phyloP scores from a whole-genome alignment of 2,888 invertebrate species.

The Drosophila mayaguana region DNA sequence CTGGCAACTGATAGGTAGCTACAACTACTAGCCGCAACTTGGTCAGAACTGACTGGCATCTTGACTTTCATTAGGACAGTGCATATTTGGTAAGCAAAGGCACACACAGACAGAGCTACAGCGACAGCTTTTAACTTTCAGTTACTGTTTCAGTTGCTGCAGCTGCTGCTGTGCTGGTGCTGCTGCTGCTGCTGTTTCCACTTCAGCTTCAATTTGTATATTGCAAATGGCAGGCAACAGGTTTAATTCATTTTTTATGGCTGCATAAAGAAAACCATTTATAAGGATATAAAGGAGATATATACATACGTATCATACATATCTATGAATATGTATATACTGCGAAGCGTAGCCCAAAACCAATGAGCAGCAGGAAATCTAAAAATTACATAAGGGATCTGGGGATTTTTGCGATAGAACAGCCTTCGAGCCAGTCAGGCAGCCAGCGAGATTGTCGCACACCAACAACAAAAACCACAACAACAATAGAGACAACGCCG shows the following conservation, averaged over 20 bases:
- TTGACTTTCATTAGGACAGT: conserved; percentile 70
- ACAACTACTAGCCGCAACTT: conserved; percentile 53
- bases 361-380: conserved; percentile 74
- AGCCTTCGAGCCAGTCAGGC: conserved; percentile 30
- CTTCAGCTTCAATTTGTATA: conserved; percentile 46
- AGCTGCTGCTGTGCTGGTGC: neutral
- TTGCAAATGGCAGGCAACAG: conserved; percentile 65
- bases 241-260: conserved; percentile 71
- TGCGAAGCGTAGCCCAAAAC: conserved; percentile 23
- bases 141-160: neutral
- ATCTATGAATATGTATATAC: conserved; percentile 9
- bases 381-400: conserved; percentile 85
- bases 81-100: conserved; percentile 46
- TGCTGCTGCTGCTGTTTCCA: neutral
- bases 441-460: conserved; percentile 52
- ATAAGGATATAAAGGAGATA: conserved; percentile 44
- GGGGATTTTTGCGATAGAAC: conserved; percentile 74
- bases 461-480: conserved; percentile 34
- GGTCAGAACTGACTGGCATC: conserved; percentile 60
- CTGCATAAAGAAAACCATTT: conserved; percentile 55
- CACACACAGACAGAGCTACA: neutral
- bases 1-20: conserved; percentile 74
- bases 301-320: conserved; percentile 9
- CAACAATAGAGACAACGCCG: conserved; percentile 41
- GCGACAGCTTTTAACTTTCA: conserved; percentile 15